Evolutionary conservation across 1,140 invertebrate species (phyloP).

Genomic region (Doryteuthis pealeii): DNA sequence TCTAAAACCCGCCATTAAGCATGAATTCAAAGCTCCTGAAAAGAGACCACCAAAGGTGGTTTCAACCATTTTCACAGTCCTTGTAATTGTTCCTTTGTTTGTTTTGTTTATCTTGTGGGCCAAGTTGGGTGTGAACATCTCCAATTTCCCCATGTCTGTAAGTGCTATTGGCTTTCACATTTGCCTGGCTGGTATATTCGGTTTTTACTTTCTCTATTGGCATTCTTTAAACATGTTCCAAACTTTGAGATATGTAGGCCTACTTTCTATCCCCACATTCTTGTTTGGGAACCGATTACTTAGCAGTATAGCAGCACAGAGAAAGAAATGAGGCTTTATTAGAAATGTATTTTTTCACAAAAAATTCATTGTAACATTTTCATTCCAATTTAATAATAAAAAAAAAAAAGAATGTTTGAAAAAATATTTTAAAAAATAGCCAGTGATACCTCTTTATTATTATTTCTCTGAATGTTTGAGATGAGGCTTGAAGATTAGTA

Average conservation of each 20-base stretch:
- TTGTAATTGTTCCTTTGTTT: slow-evolving; percentile 80
- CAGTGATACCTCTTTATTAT: too few species aligned
- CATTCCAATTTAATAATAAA: slow-evolving; percentile 12
- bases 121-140: slow-evolving; percentile 85
- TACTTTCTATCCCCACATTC: slow-evolving; percentile 83
- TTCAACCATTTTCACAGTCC: slow-evolving; percentile 85
- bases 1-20: slow-evolving; percentile 84
- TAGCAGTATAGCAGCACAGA: slow-evolving; percentile 69
- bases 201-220: slow-evolving; percentile 88
- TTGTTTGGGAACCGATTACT: slow-evolving; percentile 88
- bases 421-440: neutral
- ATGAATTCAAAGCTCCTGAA: slow-evolving; percentile 90
- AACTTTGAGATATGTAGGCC: slow-evolving; percentile 85
- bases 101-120: slow-evolving; percentile 86
- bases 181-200: slow-evolving; percentile 82
- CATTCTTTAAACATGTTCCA: slow-evolving; percentile 92
- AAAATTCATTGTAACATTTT: slow-evolving; percentile 2
- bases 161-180: slow-evolving; percentile 85
- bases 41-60: slow-evolving; percentile 82
- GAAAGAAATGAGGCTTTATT: slow-evolving; percentile 24
- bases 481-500: too few species aligned
- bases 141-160: slow-evolving; percentile 76
- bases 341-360: neutral
- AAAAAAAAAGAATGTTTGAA: neutral
- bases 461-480: too few species aligned